Percentiles rank a stretch among this genome's conserved stretches.
phyloP scores from a whole-genome alignment of 2,113 vertebrate species.

The Agelaius phoeniceus region DNA sequence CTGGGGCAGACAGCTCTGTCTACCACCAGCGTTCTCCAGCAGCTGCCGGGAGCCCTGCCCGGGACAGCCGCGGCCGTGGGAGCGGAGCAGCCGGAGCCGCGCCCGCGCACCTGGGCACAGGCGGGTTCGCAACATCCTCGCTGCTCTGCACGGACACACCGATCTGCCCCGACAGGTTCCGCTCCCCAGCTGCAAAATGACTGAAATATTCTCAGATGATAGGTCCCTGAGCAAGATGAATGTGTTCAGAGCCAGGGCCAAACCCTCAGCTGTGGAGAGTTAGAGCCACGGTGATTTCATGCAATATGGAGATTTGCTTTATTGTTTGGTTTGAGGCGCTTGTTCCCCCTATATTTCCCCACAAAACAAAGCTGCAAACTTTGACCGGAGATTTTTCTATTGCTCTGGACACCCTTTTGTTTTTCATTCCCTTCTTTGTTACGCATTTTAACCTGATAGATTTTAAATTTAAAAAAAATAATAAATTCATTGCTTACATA shows the following conservation, averaged over 20 bases:
- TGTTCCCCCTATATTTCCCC: not conserved
- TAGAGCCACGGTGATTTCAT: not conserved
- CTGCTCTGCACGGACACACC: not conserved
- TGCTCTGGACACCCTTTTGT: not conserved
- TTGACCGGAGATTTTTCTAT: not conserved
- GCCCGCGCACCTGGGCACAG: slow-evolving; percentile 36
- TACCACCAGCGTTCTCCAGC: not conserved
- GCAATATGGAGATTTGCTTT: not conserved
- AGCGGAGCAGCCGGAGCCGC: not conserved
- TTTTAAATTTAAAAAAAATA: not conserved
- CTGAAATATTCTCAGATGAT: slow-evolving; percentile 30
- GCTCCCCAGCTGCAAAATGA: slow-evolving; percentile 15
- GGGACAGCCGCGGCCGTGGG: not conserved
- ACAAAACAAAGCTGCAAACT: not conserved
- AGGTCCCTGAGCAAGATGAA: slow-evolving; percentile 27
- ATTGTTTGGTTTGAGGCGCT: not conserved
- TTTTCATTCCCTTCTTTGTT: not conserved
- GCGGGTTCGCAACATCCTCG: not conserved
- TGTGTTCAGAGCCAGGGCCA: slow-evolving; percentile 13
- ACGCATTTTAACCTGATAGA: not conserved
- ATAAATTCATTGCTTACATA: not conserved
- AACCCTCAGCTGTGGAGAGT: not conserved
- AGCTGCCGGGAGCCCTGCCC: not conserved
- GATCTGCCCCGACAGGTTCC: slow-evolving; percentile 42
- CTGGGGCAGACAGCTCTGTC: not conserved